phyloP scores from a whole-genome alignment of 2,888 invertebrate genomes.

The Andrena chrysosceles region DNA sequence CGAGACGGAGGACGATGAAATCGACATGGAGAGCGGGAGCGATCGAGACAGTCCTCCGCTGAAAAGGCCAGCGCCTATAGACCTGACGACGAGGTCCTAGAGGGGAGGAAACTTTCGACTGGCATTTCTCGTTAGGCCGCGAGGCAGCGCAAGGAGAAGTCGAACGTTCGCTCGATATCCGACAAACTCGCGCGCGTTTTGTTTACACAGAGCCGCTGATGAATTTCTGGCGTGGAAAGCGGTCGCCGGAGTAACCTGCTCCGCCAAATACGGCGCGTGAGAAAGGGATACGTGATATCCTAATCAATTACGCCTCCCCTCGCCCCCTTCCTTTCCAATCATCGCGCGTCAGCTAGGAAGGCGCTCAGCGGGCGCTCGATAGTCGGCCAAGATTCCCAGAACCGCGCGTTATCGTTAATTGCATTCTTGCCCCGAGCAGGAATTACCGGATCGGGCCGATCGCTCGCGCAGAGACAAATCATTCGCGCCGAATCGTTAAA shows the following conservation, averaged over 20 bases:
- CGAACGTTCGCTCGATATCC: neutral
- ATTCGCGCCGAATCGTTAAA: slow-evolving; percentile 45
- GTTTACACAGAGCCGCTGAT: neutral
- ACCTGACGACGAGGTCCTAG: slow-evolving; percentile 77
- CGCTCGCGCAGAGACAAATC: slow-evolving; percentile 40
- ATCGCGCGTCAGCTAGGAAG: neutral
- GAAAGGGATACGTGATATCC: slow-evolving; percentile 30
- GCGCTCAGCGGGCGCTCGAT: neutral
- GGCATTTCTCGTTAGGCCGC: neutral
- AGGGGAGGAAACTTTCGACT: neutral
- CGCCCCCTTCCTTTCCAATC: neutral
- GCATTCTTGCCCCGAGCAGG: slow-evolving; percentile 18
- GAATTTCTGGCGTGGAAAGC: neutral
- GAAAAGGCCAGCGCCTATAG: slow-evolving; percentile 84
- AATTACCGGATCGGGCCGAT: slow-evolving; percentile 32
- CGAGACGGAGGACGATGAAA: slow-evolving; percentile 83
- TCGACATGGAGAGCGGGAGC: slow-evolving; percentile 81
- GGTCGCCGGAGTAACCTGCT: neutral
- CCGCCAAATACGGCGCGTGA: slow-evolving; percentile 20
- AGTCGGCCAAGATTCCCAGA: slow-evolving; percentile 31
- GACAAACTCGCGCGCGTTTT: neutral
- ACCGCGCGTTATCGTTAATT: slow-evolving; percentile 50
- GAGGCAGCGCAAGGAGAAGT: neutral
- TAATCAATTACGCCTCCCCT: slow-evolving; percentile 21
- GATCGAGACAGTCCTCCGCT: slow-evolving; percentile 86